Evolutionary conservation across 2,113 vertebrate species (phyloP), one percentile per base, ranked within the genome.

Genomic region (Protomyctophum bolini): DNA sequence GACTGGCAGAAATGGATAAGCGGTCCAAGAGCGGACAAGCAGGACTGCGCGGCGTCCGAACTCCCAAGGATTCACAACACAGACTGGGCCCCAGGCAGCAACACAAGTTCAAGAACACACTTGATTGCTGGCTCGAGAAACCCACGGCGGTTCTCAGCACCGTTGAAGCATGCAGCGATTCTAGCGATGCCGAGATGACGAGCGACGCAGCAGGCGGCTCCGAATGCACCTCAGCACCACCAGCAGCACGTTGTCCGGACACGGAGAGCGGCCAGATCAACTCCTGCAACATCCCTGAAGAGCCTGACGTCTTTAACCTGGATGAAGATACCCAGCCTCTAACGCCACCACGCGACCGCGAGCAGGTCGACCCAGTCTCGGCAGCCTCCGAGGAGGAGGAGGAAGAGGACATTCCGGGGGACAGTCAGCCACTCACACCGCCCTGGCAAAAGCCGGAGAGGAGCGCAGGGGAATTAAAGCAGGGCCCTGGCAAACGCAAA

Each of bases 291-390:
- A 47, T 65, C 11, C 6, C 49, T 50, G 77, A 48, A 15, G 47
- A 76, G 15, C n/a, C 50, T 49, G 4, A 58, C 14, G 1, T 65
- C 2, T 83, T 63, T 15, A 68, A 87, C 45, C 56, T 50, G 0
- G 86, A 90, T 63, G 86, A 87, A 64, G 83, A 85, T 11, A 84
- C 87, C 0, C 83, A 88, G 58, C 80, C 51, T 2, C 50, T 86
- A 66, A 86, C 75, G 0, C 62, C 80, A 47, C 58, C 66, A 60
- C 5, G 33, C 5, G 68, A 76, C 56, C 58, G 70, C 4, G 56
- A 66, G 52, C 60, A 66, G 4, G 15, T 74, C 10, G 11, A 5
- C 48, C 48, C 33, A 12, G 51, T 46, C 0, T 73, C 80, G 41
- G 47, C 71, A 33, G 8, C 58, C 8, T 68, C 60, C 6, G 51